A percentile compares a stretch with the other conserved stretches of the same genome.
phyloP scores from a whole-genome alignment of 2,113 vertebrate genomes.

The Talpa occidentalis region DNA sequence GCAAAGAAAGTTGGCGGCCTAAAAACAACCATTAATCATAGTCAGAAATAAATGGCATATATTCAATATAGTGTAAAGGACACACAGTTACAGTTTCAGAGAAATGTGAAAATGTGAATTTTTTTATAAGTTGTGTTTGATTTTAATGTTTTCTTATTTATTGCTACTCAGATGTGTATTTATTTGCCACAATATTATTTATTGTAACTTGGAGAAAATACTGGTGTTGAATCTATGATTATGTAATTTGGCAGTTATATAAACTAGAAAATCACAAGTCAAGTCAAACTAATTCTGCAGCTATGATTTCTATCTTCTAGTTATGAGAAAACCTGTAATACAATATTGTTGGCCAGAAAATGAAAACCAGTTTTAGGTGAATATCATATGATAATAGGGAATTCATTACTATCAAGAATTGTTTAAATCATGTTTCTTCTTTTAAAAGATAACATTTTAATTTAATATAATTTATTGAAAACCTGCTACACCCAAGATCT shows the following conservation, averaged over 20 bases:
- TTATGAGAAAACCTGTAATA: constrained; percentile 40
- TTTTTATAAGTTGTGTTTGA: constrained; percentile 31
- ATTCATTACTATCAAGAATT: not conserved
- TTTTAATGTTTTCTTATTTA: constrained; percentile 39
- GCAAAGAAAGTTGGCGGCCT: constrained; percentile 5
- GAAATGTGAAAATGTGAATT: not conserved
- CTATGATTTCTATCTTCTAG: constrained; percentile 6
- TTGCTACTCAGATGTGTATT: constrained; percentile 22
- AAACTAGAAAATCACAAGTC: constrained; percentile 54
- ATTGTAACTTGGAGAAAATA: constrained; percentile 46
- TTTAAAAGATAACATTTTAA: constrained; percentile 45
- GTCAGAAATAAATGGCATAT: constrained; percentile 58
- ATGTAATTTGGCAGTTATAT: constrained; percentile 50
- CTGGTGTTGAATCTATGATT: not conserved
- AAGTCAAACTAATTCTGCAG: not conserved
- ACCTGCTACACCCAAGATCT: not conserved
- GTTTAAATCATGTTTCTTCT: not conserved
- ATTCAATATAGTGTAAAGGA: constrained; percentile 2
- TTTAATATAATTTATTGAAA: constrained; percentile 47
- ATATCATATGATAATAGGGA: not conserved
- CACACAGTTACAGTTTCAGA: not conserved
- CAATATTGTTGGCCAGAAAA: not conserved
- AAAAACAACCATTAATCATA: constrained; percentile 44
- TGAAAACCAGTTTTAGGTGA: not conserved
- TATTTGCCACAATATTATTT: constrained; percentile 38